Conservation (phyloP, 1,140 invertebrate species). For the Myzus persicae region DNA sequence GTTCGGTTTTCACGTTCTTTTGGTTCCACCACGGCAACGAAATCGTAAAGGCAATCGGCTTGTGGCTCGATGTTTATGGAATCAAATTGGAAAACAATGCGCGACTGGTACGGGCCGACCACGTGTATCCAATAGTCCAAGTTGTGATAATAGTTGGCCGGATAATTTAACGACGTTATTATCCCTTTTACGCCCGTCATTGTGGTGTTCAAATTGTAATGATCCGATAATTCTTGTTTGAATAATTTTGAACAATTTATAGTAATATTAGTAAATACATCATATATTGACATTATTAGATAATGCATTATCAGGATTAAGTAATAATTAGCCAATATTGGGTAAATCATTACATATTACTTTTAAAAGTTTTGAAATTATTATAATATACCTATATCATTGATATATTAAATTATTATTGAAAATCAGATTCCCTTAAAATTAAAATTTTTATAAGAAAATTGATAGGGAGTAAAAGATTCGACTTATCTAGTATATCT, state of each 20-base stretch:
- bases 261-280: background rate
- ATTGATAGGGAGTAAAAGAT: background rate
- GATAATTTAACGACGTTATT: slow-evolving; percentile 72
- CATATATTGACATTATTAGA: background rate
- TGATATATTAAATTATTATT: background rate
- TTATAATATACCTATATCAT: background rate
- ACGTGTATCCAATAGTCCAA: slow-evolving; percentile 73
- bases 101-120: slow-evolving; percentile 69
- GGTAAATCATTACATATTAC: background rate
- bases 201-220: slow-evolving; percentile 65
- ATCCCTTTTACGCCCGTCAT: slow-evolving; percentile 68
- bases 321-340: background rate
- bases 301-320: background rate
- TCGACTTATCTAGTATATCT: background rate
- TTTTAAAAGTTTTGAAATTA: background rate
- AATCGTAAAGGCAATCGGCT: slow-evolving; percentile 80
- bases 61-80: slow-evolving; percentile 77
- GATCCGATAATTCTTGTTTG: slow-evolving; percentile 22
- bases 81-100: slow-evolving; percentile 73
- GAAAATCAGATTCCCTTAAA: background rate
- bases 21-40: slow-evolving; percentile 64
- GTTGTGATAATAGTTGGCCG: slow-evolving; percentile 73
- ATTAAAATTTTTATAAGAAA: background rate
- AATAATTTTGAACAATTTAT: background rate
- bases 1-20: slow-evolving; percentile 64